Evolutionary conservation across 2,888 invertebrate species (phyloP), one percentile per base, ranked within the genome.

Genomic region (Leptura quadrifasciata): DNA sequence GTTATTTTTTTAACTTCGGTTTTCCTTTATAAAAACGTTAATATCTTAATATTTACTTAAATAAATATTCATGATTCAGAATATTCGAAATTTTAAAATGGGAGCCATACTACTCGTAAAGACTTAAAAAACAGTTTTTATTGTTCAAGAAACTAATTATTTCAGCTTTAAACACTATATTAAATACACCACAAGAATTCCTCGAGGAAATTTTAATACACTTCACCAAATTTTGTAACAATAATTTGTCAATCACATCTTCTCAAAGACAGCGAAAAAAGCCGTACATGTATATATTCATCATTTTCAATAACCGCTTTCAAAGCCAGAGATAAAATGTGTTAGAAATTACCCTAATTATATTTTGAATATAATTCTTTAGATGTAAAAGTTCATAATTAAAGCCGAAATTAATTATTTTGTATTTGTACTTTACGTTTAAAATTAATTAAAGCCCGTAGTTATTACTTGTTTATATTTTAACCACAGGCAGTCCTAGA

Each of bases 301-400:
- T 71, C 70, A 74, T 76, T 67, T 78, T 78, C 76, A 75, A 78
- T 74, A 68, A 76, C 63, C 70, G 76, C 61, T 73, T 18, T 55
- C 27, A 17, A 52, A 54, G n/a, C 17, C 9, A n/a, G 17, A 27
- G 15, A 20, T 6, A 31, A 21, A 18, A 12, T 31, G 31, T 57
- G 35, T 57, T 35, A 69, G 57, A 69, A 54, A 27, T 8, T n/a
- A 57, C 55, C 57, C 27, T 57, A 69, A 69, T 69, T 69, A 69
- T 27, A 10, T 35, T 69, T 57, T 31, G 5, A 57, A 35, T 57
- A 55, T 55, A 65, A 24, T 69, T 55, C 21, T 54, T 57, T 35
- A 35, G 55, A 69, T 57, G 35, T 15, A 35, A 31, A n/a, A 39
- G 9, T 39, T 39, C 52, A 60, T 27, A 65, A 52, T 65, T 63